phyloP scores from a whole-genome alignment of 2,113 vertebrate species.

The Kryptolebias marmoratus region DNA sequence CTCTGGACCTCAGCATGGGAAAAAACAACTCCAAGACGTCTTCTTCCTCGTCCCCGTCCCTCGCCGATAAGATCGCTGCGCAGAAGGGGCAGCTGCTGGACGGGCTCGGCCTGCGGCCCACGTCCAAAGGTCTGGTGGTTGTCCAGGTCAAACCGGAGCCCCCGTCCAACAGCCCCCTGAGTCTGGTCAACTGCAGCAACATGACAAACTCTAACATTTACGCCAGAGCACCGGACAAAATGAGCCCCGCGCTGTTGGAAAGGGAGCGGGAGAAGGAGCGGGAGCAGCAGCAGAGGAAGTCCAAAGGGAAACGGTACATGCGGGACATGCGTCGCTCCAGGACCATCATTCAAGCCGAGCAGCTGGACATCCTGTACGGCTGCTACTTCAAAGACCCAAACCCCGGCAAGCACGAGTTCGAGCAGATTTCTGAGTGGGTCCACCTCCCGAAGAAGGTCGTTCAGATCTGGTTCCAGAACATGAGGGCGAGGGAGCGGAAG shows the following conservation, averaged over 20 bases:
- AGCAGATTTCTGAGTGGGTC: conserved; percentile 91
- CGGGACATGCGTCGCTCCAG: conserved; percentile 85
- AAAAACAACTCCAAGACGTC: conserved; percentile 70
- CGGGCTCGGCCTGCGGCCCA: conserved; percentile 79
- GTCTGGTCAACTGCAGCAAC: conserved; percentile 70
- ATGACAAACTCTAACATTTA: conserved; percentile 73
- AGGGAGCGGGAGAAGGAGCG: conserved; percentile 69
- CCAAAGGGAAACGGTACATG: conserved; percentile 75
- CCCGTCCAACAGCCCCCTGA: conserved; percentile 62
- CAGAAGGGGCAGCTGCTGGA: conserved; percentile 81
- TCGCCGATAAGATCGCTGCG: conserved; percentile 67
- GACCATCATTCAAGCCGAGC: conserved; percentile 90
- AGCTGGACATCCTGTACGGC: conserved; percentile 90
- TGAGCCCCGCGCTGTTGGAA: conserved; percentile 63
- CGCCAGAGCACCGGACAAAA: conserved; percentile 73
- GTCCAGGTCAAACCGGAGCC: conserved; percentile 82
- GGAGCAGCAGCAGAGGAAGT: conserved; percentile 71
- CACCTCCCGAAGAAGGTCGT: conserved; percentile 93
- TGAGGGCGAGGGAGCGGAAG: conserved; percentile 90
- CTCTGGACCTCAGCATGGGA: conserved; percentile 82
- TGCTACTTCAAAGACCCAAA: conserved; percentile 94
- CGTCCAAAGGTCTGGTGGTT: conserved; percentile 78
- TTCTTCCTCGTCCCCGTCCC: conserved; percentile 59
- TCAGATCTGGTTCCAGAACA: conserved; percentile 96
- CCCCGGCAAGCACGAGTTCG: conserved; percentile 90